These are phyloP conservation scores for Heliconius cydno DNA, from an alignment of 2,888 invertebrate species.

Conservation along the genomic window DNA sequence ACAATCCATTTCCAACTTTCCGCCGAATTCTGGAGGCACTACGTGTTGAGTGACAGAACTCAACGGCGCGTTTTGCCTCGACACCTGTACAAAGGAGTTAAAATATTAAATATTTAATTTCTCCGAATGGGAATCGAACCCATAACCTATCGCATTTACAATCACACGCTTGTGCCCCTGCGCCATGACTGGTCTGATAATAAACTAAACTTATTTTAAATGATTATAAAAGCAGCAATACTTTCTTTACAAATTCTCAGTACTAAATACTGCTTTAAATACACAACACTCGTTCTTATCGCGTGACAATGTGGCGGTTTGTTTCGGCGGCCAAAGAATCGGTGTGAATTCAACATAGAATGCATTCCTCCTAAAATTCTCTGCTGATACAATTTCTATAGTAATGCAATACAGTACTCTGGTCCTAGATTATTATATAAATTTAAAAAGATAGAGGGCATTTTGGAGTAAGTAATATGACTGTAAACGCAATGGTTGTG, in stretches of 20 bases:
- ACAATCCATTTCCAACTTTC: too few species aligned
- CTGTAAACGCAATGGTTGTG: too few species aligned
- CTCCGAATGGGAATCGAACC: too few species aligned
- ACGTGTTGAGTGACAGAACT: neutral
- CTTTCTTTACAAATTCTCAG: neutral
- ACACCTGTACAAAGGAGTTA: too few species aligned
- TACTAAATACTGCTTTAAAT: neutral
- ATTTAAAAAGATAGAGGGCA: too few species aligned
- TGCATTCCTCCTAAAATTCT: neutral
- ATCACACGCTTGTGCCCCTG: too few species aligned
- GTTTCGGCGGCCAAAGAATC: neutral
- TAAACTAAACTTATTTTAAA: too few species aligned
- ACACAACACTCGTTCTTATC: neutral
- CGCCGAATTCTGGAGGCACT: neutral
- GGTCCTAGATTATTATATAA: neutral
- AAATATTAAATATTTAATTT: too few species aligned
- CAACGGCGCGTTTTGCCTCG: neutral
- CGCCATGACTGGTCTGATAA: too few species aligned
- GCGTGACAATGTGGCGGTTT: neutral
- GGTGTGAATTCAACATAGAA: neutral
- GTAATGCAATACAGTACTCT: neutral
- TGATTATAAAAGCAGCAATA: neutral
- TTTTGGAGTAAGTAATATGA: too few species aligned
- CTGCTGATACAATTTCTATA: neutral
- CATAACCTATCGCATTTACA: too few species aligned